Conservation (phyloP, 2,797 vertebrate species). For the Mallotus villosus region DNA sequence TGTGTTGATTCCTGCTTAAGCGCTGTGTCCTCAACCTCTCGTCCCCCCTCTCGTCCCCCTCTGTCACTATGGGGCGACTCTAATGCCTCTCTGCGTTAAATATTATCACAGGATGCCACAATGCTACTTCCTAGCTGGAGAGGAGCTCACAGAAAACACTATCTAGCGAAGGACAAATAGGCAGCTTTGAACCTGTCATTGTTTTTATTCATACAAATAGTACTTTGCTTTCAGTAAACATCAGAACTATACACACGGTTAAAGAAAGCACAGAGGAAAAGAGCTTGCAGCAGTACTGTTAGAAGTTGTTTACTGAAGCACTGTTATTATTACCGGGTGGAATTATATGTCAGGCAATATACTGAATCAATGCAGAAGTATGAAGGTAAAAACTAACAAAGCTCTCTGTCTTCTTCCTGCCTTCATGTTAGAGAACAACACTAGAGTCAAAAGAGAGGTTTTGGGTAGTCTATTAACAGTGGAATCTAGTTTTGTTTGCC, state of each 20-base stretch:
- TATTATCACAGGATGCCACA: not conserved
- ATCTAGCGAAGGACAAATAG: not conserved
- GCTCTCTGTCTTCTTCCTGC: not conserved
- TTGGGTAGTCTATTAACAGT: constrained; percentile 28
- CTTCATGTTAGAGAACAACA: not conserved
- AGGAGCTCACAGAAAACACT: not conserved
- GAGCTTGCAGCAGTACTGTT: not conserved
- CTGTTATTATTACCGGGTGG: too few relatives aligned
- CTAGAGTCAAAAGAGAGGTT: constrained; percentile 3
- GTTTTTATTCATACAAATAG: not conserved
- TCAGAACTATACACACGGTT: not conserved
- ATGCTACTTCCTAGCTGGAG: not conserved
- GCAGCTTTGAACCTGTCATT: not conserved
- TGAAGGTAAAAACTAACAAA: not conserved
- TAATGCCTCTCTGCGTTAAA: not conserved
- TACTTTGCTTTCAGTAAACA: not conserved
- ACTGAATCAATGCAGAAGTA: not conserved
- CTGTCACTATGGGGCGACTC: not conserved
- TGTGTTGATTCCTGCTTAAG: constrained; percentile 7
- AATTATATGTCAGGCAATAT: not conserved
- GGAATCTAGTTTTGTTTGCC: constrained; percentile 31
- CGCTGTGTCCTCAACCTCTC: constrained; percentile 4
- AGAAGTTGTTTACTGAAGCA: not conserved
- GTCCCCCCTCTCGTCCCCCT: constrained; percentile 3
- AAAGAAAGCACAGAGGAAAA: not conserved